Base-by-base conservation (phyloP, 1,140 invertebrate genomes). In the Hyposmocoma kahamanoa region DNA sequence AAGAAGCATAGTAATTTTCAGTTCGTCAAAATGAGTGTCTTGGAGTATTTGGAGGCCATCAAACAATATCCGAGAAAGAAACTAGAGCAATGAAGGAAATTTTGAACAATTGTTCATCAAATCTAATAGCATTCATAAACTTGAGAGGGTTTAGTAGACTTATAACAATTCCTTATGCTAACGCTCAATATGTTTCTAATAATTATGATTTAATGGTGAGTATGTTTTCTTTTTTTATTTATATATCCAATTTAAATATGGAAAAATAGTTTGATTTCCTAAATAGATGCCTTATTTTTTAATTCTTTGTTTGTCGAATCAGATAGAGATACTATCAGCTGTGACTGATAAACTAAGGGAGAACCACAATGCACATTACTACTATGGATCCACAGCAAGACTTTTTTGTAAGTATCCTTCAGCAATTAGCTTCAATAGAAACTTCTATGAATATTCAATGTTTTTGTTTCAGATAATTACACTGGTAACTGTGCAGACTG, bases 401-500 rank as follows among this genome's bases (percentile, higher is more conserved):
- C 69, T 62, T 50, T 61, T 76, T 17, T 78, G 78, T 82, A 58
- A 72, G 70, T 67, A 34, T n/a, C 10, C n/a, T n/a, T n/a, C 11
- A 26, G 5, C n/a, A n/a, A n/a, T n/a, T n/a, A 41, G 20, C 15
- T 22, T 28, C 24, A 28, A 28, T 28, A 28, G 24, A n/a, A n/a
- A 28, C 24, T 28, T 43, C 2, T 43, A 4, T 22, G 17, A 18
- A 41, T n/a, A 43, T 43, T 3, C n/a, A 11, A 36, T 18, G 22
- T 42, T 44, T 34, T 20, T 43, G n/a, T 44, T 71, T 70, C 53
- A 84, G 81, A 74, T 59, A 84, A 84, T 45, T 64, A 60, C 48
- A 64, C 67, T 56, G 75, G 81, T 9, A 82, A 73, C 36, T 62
- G 67, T 57, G 71, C 72, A 38, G 78, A 84, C 46, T 84, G 76